A percentile compares a stretch with the other conserved stretches of the same genome.
Conservation (phyloP, 2,113 vertebrate genomes). For the Dinomys branickii region DNA sequence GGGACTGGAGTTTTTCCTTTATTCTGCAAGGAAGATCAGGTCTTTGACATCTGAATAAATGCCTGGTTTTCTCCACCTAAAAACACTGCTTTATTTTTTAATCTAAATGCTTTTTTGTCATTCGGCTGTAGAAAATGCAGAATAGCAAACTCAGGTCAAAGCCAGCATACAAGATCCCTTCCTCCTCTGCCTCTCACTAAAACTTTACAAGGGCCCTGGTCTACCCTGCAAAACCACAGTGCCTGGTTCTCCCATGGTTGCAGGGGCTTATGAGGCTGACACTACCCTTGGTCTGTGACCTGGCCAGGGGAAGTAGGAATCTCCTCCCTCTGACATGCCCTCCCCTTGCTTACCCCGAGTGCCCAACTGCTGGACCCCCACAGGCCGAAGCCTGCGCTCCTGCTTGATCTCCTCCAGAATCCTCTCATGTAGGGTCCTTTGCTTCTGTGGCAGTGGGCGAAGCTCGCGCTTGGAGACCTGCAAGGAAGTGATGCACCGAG, state of each 20-base stretch:
- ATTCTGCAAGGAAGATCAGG: neutral
- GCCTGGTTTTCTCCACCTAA: neutral
- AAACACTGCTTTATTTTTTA: neutral
- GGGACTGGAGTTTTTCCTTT: neutral
- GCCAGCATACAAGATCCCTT: neutral
- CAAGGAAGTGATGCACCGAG: accelerated
- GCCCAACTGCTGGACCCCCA: conserved; percentile 77
- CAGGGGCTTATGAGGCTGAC: neutral
- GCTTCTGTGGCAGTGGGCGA: conserved; percentile 90
- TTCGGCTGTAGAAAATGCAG: neutral
- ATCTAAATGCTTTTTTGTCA: neutral
- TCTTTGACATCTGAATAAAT: neutral
- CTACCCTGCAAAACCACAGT: neutral
- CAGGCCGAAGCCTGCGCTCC: conserved; percentile 93
- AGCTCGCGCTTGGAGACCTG: conserved; percentile 93
- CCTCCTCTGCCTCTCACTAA: neutral
- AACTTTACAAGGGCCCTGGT: neutral
- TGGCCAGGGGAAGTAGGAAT: neutral
- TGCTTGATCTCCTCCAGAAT: conserved; percentile 96
- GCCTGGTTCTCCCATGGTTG: no score
- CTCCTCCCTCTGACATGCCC: neutral
- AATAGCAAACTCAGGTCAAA: neutral
- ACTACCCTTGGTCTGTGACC: neutral
- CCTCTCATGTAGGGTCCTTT: conserved; percentile 92
- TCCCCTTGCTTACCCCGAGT: conserved; percentile 85